Evolutionary conservation across 2,888 invertebrate genomes (phyloP).

Genomic region (Drosophila tripunctata): DNA sequence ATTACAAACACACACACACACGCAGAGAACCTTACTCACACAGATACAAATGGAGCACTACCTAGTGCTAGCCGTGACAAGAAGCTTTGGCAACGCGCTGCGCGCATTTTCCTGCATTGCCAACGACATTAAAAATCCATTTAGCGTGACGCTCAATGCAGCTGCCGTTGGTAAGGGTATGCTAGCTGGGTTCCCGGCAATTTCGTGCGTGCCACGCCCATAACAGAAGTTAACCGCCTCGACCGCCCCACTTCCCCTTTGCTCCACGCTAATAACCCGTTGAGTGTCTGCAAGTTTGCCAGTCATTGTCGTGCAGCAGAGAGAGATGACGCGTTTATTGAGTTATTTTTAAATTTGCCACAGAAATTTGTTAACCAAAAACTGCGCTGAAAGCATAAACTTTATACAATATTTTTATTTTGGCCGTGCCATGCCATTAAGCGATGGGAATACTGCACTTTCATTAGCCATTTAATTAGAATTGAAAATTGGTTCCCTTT

Average conservation of each 20-base stretch:
- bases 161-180: conserved; percentile 24
- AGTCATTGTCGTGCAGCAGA: conserved; percentile 43
- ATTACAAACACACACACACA: conserved; percentile 34
- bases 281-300: conserved; percentile 61
- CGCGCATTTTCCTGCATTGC: conserved; percentile 66
- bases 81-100: conserved; percentile 59
- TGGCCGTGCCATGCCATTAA: conserved; percentile 3
- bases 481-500: conserved; percentile 19
- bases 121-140: conserved; percentile 81
- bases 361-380: conserved; percentile 60
- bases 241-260: not conserved
- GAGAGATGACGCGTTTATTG: conserved; percentile 48
- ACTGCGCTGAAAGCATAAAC: conserved; percentile 41
- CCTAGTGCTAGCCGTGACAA: conserved; percentile 46
- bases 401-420: conserved; percentile 13
- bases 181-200: conserved; percentile 28
- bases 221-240: conserved; percentile 20
- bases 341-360: conserved; percentile 65
- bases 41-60: conserved; percentile 16
- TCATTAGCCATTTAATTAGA: conserved; percentile 46
- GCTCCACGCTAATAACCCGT: conserved; percentile 67
- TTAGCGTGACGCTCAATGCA: conserved; percentile 73
- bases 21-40: conserved; percentile 3
- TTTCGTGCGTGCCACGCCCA: conserved; percentile 33
- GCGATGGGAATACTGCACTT: conserved; percentile 14